These are phyloP conservation scores for Latrodectus geometricus DNA, from an alignment of 1,140 invertebrate genomes.

Conservation along the genomic window DNA sequence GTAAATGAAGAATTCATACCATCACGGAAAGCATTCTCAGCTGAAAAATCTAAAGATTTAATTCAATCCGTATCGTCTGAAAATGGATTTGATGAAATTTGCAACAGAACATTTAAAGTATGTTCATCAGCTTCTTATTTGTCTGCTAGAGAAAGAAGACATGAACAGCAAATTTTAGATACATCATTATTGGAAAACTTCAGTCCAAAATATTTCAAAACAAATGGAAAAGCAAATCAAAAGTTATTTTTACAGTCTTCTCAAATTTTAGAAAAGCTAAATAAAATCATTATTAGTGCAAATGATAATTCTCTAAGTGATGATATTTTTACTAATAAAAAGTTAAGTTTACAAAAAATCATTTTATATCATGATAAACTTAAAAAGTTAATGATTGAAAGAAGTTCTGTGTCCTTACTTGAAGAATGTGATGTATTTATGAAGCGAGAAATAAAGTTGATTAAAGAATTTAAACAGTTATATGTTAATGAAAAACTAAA, in stretches of 20 bases:
- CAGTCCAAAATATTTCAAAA: constrained; percentile 15
- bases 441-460: constrained; percentile 14
- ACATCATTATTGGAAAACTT: constrained; percentile 1
- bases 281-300: neutral
- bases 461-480: constrained; percentile 27
- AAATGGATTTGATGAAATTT: neutral
- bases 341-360: constrained; percentile 22
- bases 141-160: constrained; percentile 17
- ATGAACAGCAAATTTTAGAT: neutral
- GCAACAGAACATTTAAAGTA: neutral
- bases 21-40: constrained; percentile 33
- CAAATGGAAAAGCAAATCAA: constrained; percentile 7
- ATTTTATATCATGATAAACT: constrained; percentile 18
- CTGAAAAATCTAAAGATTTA: constrained; percentile 1
- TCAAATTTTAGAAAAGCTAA: constrained; percentile 46
- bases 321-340: neutral
- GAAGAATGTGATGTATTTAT: constrained; percentile 34
- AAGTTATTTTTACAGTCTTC: constrained; percentile 24
- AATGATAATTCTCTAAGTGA: neutral
- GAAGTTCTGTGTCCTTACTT: constrained; percentile 18
- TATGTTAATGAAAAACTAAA: constrained; percentile 36
- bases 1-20: too few relatives aligned
- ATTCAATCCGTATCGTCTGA: constrained; percentile 1
- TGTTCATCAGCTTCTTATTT: constrained; percentile 26
- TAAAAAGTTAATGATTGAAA: constrained; percentile 17